Evolutionary conservation across 2,888 invertebrate genomes (phyloP).

Genomic region (Amblyjoppa proteus): DNA sequence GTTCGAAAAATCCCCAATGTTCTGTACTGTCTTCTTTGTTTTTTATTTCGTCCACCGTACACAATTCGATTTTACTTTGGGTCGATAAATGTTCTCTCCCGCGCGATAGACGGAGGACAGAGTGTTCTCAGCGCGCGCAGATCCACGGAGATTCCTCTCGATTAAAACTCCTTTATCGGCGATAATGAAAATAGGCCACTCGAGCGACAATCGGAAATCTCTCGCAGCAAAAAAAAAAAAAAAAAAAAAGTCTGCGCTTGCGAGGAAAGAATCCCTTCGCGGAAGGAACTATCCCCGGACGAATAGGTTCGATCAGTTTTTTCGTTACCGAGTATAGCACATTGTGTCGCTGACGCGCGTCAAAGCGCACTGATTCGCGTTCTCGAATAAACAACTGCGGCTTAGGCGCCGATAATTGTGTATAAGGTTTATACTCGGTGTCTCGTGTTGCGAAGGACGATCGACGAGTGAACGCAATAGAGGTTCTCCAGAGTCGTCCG

Average conservation of each 20-base stretch:
- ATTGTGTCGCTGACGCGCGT: conserved; percentile 3
- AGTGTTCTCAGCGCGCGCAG: background rate
- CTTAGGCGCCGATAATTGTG: background rate
- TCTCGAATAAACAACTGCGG: conserved; percentile 7
- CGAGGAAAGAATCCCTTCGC: background rate
- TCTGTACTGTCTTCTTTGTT: background rate
- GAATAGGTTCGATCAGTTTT: background rate
- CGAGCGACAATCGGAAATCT: conserved; percentile 61
- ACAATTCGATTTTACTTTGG: background rate
- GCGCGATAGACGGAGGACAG: conserved; percentile 11
- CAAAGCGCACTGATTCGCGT: conserved; percentile 7
- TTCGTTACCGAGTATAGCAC: background rate
- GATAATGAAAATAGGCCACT: conserved; percentile 78
- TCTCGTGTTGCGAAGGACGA: conserved; percentile 63
- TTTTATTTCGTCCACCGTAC: conserved; percentile 5
- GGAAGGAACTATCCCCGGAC: background rate
- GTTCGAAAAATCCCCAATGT: conserved; percentile 24
- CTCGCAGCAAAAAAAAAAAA: background rate
- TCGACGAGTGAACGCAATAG: conserved; percentile 70
- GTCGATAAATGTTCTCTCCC: background rate
- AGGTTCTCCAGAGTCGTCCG: conserved; percentile 47
- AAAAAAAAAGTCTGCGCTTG: background rate
- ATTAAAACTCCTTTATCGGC: conserved; percentile 68
- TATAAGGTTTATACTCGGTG: background rate
- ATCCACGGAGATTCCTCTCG: conserved; percentile 11